Conservation (phyloP, 2,888 invertebrate species). For the Synergus itoensis region DNA sequence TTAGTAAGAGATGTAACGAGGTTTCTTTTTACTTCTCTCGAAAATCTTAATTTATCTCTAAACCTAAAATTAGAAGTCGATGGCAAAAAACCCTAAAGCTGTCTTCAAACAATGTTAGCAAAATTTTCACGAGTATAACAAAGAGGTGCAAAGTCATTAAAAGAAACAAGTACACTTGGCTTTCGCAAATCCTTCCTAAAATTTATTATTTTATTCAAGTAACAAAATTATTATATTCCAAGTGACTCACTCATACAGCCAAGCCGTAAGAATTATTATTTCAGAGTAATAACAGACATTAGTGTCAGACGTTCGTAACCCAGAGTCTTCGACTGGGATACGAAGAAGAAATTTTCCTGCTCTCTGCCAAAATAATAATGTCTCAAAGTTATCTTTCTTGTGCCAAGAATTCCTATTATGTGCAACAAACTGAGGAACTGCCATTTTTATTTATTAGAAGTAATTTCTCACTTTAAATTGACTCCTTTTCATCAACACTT, state of each 20-base stretch:
- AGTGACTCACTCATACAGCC: background rate
- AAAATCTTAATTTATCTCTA: background rate
- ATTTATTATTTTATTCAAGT: background rate
- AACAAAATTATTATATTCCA: background rate
- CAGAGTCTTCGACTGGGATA: background rate
- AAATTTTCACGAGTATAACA: background rate
- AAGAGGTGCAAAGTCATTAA: background rate
- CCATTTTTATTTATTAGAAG: background rate
- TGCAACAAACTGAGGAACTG: background rate
- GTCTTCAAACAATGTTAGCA: background rate
- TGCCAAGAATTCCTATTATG: conserved; percentile 33
- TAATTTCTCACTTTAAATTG: background rate
- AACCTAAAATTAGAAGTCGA: background rate
- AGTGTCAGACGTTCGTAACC: background rate
- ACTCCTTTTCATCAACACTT: background rate
- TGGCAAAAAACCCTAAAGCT: background rate
- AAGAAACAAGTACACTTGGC: background rate
- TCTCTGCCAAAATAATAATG: conserved; percentile 25
- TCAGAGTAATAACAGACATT: conserved; percentile 39
- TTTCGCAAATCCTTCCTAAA: background rate
- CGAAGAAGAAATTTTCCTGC: conserved; percentile 36
- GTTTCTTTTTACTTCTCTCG: background rate
- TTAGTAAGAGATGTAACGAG: background rate
- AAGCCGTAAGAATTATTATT: background rate
- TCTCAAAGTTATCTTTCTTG: background rate